A percentile compares a stretch with the other conserved stretches of the same genome.
phyloP scores from a whole-genome alignment of 2,888 invertebrate genomes.

The Hydraecia micacea region DNA sequence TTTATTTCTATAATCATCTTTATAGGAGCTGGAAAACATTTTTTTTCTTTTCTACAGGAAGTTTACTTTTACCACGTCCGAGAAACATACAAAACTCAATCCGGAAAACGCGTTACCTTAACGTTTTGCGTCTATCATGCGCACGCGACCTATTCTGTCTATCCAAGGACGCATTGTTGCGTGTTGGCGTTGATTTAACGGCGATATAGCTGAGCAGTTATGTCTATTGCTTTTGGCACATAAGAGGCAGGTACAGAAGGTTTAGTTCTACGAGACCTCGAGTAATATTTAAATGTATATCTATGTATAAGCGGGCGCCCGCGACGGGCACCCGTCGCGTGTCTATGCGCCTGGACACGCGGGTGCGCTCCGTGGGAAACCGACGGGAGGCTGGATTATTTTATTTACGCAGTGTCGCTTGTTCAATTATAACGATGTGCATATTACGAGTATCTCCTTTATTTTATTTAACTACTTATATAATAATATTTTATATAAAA shows the following conservation, averaged over 20 bases:
- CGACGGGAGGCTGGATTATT: neutral
- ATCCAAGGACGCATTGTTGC: slow-evolving; percentile 51
- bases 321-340: too few species aligned
- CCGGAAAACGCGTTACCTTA: slow-evolving; percentile 1
- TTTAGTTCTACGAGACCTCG: neutral
- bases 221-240: slow-evolving; percentile 39
- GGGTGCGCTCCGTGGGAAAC: neutral
- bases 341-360: neutral
- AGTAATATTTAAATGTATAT: neutral
- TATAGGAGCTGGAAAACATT: neutral
- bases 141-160: slow-evolving; percentile 27
- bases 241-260: slow-evolving; percentile 6
- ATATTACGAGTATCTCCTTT: neutral
- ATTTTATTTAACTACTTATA: neutral
- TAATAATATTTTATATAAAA: too few species aligned
- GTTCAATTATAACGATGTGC: neutral
- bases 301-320: neutral
- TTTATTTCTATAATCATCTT: neutral
- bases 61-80: too few species aligned
- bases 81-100: neutral
- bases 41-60: neutral
- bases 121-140: slow-evolving; percentile 9
- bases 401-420: neutral
- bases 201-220: slow-evolving; percentile 35
- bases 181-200: slow-evolving; percentile 42